Conservation (phyloP, 2,888 invertebrate genomes). For the Oxyteleia sp. region DNA sequence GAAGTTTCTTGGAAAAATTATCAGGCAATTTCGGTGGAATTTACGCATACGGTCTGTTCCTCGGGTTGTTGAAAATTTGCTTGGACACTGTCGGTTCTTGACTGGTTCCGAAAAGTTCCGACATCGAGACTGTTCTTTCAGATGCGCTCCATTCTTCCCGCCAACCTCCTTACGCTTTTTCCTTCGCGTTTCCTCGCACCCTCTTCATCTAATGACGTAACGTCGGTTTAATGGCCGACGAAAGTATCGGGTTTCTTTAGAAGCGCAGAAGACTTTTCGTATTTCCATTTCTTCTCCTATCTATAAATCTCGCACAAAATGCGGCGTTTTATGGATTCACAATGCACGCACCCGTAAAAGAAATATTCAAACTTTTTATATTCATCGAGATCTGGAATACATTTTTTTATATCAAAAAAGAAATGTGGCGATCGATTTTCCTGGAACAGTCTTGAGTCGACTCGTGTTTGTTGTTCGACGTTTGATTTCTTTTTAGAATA, state of each 20-base stretch:
- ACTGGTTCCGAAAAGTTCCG: constrained; percentile 27
- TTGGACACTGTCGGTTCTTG: not conserved
- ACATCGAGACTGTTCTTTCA: constrained; percentile 42
- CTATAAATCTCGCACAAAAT: constrained; percentile 65
- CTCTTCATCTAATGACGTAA: constrained; percentile 70
- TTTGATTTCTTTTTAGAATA: constrained; percentile 14
- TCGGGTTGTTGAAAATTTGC: not conserved
- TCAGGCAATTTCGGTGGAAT: constrained; percentile 9
- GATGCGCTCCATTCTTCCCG: constrained; percentile 27
- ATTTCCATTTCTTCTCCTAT: constrained; percentile 63
- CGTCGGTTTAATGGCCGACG: constrained; percentile 82
- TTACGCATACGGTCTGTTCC: not conserved
- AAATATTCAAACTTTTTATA: constrained; percentile 63
- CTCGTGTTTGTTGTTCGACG: constrained; percentile 34
- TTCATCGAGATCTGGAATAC: constrained; percentile 62
- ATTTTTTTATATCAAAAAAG: constrained; percentile 65
- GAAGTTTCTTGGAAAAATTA: constrained; percentile 40
- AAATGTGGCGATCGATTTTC: constrained; percentile 15
- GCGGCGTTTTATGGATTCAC: constrained; percentile 53
- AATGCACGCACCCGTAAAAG: constrained; percentile 66
- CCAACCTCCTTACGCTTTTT: constrained; percentile 39
- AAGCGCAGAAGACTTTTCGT: constrained; percentile 83
- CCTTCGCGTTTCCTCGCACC: constrained; percentile 63
- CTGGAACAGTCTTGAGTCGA: no score
- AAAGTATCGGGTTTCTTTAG: constrained; percentile 83